These are phyloP conservation scores for Sebastes alutus DNA, from an alignment of 2,797 vertebrate species.

Conservation along the genomic window DNA sequence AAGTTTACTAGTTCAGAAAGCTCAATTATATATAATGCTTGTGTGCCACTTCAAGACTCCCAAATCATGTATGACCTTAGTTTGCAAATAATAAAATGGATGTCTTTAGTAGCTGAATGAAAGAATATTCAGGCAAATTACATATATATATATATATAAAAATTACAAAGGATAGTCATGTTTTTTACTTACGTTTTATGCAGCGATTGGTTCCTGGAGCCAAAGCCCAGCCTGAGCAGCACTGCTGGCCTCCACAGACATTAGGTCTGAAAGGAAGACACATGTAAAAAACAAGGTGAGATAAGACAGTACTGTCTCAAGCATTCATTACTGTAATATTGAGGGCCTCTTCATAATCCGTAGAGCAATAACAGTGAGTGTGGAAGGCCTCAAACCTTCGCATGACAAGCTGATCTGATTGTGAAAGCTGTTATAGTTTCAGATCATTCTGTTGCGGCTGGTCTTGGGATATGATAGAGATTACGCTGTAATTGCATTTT, in stretches of 20 bases:
- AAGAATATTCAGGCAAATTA: background rate
- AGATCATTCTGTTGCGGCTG: slow-evolving; percentile 57
- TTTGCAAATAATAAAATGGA: background rate
- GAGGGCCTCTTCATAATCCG: slow-evolving; percentile 25
- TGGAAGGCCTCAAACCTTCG: slow-evolving; percentile 33
- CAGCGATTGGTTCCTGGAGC: slow-evolving; percentile 91
- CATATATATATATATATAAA: background rate
- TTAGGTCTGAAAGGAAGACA: slow-evolving; percentile 85
- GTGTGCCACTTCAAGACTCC: background rate
- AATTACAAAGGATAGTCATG: background rate
- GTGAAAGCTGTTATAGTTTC: slow-evolving; percentile 39
- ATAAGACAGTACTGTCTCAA: slow-evolving; percentile 17
- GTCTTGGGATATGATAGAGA: slow-evolving; percentile 63
- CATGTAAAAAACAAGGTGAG: slow-evolving; percentile 27
- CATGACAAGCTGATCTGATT: slow-evolving; percentile 57
- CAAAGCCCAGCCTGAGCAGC: slow-evolving; percentile 93
- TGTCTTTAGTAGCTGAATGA: background rate
- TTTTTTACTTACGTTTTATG: slow-evolving; percentile 92
- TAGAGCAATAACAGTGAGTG: slow-evolving; percentile 30
- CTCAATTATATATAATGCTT: slow-evolving; percentile 4
- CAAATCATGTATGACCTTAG: background rate
- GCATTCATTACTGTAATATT: background rate
- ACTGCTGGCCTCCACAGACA: slow-evolving; percentile 93
- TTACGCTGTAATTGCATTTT: slow-evolving; percentile 66
- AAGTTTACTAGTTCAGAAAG: background rate